Evolutionary conservation across 1,140 invertebrate genomes (phyloP), one percentile per base, ranked within the genome.

Genomic region (Physella acuta): DNA sequence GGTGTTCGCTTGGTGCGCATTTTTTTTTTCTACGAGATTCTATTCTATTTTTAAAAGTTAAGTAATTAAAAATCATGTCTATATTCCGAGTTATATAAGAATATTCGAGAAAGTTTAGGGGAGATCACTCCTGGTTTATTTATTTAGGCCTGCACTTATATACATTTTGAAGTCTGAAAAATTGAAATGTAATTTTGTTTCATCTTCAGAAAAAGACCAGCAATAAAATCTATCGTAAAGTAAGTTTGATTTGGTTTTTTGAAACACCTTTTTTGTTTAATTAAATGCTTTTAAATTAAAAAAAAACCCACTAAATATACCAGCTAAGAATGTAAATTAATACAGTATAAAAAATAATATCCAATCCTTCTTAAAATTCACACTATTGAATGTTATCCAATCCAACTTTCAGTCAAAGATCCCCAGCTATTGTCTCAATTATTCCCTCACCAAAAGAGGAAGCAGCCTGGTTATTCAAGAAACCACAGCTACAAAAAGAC

Each of bases 381-480:
- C n/a, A n/a, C n/a, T n/a, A n/a, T n/a, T n/a, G n/a, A n/a, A n/a
- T n/a, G n/a, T n/a, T n/a, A n/a, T n/a, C n/a, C n/a, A n/a, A n/a
- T n/a, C n/a, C n/a, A n/a, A n/a, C n/a, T 37, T 52, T n/a, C 65
- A 83, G 81, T 71, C 82, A 85, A 69, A 75, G 83, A 61, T 85
- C 83, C 11, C 82, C 82, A 33, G 83, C 82, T 31, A 72, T 85
- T 36, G 81, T 85, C 39, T 78, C 83, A 16, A 79, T 85, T 68
- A 70, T 85, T 51, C 83, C 83, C 36, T 80, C 79, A 30, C 81
- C 83, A 49, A 82, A 81, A 72, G 83, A 85, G 68, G 81, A 84
- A 70, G 76, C 82, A 28, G 58, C 75, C n/a, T 81, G 81, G 80
- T 65, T 85, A 49, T 85, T 84, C 65, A 74, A 72, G 55, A 70